These are phyloP conservation scores for Pomatostomus ruficeps DNA, from an alignment of 2,113 vertebrate genomes.

Conservation along the genomic window DNA sequence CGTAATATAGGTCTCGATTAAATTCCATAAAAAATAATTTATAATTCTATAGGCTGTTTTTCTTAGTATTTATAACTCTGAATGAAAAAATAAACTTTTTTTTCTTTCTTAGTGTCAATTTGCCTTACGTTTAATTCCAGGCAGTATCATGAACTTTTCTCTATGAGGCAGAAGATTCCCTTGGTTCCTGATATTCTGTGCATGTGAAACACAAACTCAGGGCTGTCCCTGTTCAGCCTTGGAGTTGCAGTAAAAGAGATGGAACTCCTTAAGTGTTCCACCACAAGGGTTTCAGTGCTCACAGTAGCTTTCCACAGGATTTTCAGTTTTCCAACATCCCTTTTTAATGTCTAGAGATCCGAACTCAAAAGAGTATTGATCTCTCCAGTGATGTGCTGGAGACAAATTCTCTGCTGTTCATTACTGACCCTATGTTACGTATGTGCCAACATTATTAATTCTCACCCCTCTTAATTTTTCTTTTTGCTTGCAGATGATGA, in stretches of 20 bases:
- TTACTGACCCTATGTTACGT: not conserved
- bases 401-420: not conserved
- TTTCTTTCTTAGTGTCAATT: not conserved
- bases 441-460: not conserved
- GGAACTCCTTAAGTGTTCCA: not conserved
- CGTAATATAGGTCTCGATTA: not conserved
- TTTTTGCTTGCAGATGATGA: not conserved
- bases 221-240: not conserved
- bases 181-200: not conserved
- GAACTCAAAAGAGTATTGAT: conserved; percentile 1
- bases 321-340: not conserved
- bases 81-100: not conserved
- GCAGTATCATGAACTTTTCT: not conserved
- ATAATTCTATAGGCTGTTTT: not conserved
- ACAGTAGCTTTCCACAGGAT: not conserved
- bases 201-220: not conserved
- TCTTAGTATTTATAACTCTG: not conserved
- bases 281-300: not conserved
- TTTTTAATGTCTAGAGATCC: not conserved
- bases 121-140: not conserved
- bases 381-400: not conserved
- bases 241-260: not conserved
- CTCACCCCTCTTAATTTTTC: not conserved
- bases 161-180: not conserved
- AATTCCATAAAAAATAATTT: not conserved